Conservation (phyloP, 2,797 vertebrate species). For the Alca torda region DNA sequence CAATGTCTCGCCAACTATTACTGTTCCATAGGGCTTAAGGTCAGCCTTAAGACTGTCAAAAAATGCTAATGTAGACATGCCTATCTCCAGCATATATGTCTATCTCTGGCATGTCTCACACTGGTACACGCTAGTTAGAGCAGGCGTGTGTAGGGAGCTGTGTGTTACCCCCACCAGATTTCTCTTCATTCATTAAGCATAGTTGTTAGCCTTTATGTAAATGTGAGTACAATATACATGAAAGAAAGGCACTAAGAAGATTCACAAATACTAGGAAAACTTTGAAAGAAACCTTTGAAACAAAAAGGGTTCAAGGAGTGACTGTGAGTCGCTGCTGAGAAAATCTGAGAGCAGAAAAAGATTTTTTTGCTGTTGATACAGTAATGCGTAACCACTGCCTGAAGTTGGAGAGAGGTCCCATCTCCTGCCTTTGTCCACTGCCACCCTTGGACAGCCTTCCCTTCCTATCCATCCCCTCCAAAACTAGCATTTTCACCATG, state of each 20-base stretch:
- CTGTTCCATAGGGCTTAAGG: not conserved
- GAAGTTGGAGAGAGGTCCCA: not conserved
- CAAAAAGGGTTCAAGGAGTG: not conserved
- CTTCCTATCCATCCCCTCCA: not conserved
- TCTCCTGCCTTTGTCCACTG: not conserved
- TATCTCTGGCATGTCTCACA: not conserved
- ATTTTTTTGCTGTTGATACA: not conserved
- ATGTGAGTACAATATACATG: fast-evolving
- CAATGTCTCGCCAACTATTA: not conserved
- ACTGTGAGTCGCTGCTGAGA: not conserved
- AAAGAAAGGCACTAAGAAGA: not conserved
- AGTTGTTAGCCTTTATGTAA: not conserved
- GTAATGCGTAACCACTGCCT: not conserved
- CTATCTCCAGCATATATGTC: not conserved
- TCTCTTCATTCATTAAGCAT: not conserved
- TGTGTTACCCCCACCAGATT: not conserved
- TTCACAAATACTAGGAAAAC: not conserved
- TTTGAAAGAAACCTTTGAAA: not conserved
- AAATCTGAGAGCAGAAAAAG: not conserved
- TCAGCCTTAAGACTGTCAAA: not conserved
- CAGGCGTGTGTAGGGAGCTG: not conserved
- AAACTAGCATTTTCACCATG: not conserved
- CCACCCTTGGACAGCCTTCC: not conserved
- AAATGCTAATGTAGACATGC: not conserved
- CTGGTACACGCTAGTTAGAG: not conserved